These are phyloP conservation scores for Etheostoma perlongum DNA, from an alignment of 2,797 vertebrate species.

Conservation along the genomic window DNA sequence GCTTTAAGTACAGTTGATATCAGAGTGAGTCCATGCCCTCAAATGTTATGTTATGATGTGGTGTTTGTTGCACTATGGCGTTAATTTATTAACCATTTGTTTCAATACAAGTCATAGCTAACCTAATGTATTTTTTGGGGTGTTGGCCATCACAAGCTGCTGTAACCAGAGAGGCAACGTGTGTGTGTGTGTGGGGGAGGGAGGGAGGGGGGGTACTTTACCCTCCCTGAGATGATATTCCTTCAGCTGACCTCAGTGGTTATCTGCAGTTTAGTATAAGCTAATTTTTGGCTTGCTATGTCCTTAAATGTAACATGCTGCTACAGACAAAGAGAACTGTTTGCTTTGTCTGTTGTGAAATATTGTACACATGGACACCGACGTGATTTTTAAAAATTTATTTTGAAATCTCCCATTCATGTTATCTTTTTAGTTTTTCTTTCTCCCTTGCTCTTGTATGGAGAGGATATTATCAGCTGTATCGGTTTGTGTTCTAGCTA, in stretches of 20 bases:
- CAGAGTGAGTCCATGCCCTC: not conserved
- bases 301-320: constrained; percentile 34
- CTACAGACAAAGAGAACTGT: constrained; percentile 34
- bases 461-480: not conserved
- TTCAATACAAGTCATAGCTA: not conserved
- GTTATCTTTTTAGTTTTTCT: constrained; percentile 18
- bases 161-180: constrained; percentile 63
- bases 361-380: not conserved
- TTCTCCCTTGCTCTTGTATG: not conserved
- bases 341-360: constrained; percentile 9
- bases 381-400: not conserved
- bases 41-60: not conserved
- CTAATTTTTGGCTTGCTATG: constrained; percentile 48
- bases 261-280: constrained; percentile 57
- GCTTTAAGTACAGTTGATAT: constrained; percentile 19
- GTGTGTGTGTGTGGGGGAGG: not conserved
- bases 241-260: constrained; percentile 56
- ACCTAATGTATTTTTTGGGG: constrained; percentile 44
- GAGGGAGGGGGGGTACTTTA: constrained; percentile 9
- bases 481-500: not conserved
- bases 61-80: not conserved
- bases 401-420: constrained; percentile 21
- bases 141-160: constrained; percentile 66
- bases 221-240: constrained; percentile 48
- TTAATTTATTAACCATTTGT: not conserved